These are phyloP conservation scores for Venustaconcha ellipsiformis DNA, from an alignment of 1,140 invertebrate species.

Conservation along the genomic window DNA sequence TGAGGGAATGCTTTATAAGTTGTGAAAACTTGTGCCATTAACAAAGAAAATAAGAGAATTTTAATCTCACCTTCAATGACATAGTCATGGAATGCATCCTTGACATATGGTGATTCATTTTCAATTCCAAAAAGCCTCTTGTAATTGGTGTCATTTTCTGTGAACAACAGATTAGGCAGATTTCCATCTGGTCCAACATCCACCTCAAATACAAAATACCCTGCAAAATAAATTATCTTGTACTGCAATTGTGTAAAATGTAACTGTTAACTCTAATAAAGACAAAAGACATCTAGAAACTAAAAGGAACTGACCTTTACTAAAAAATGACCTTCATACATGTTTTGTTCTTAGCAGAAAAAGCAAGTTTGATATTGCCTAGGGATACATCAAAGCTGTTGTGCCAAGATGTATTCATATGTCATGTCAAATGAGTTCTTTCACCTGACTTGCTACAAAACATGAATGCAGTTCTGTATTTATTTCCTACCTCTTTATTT, in stretches of 20 bases:
- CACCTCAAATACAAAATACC: constrained; percentile 45
- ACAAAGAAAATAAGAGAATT: neutral
- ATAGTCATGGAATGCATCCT: constrained; percentile 69
- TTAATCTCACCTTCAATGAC: constrained; percentile 56
- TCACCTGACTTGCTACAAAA: no score
- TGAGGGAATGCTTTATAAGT: no score
- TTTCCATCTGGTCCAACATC: constrained; percentile 42
- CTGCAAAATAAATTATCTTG: constrained; percentile 32
- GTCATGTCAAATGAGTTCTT: no score
- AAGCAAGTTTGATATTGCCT: no score
- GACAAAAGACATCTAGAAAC: neutral
- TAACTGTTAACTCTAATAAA: no score
- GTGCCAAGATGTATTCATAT: no score
- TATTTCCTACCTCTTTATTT: no score
- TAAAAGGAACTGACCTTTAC: constrained; percentile 14
- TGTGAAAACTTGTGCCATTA: no score
- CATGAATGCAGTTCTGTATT: no score
- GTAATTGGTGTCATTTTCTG: constrained; percentile 68
- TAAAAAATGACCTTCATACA: no score
- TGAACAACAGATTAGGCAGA: constrained; percentile 62
- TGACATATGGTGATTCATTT: constrained; percentile 56
- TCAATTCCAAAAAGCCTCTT: constrained; percentile 43
- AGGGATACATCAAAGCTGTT: no score
- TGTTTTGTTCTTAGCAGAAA: no score
- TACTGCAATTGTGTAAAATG: neutral